Base-by-base conservation (phyloP, 2,797 vertebrate genomes). In the Basileuterus tristriatus region DNA sequence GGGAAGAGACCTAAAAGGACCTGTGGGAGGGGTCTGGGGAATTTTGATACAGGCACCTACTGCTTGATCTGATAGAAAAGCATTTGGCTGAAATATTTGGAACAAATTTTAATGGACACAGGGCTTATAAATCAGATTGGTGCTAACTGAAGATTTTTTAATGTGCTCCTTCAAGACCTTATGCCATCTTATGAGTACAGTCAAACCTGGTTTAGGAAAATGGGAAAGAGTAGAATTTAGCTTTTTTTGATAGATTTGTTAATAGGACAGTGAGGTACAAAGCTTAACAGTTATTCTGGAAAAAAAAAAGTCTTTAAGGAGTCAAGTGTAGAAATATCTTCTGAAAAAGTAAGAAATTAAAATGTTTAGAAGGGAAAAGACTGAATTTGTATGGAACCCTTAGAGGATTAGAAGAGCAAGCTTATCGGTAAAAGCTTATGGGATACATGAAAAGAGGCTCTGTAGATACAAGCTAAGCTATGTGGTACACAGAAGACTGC, bases 301-400 rank as follows among this genome's bases (percentile, higher is more conserved):
- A 91, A 91, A 59, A 19, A 37, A 37, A 24, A 34, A 76, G 41
- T 59, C 44, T 67, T 80, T 87, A 77, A 70, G 44, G 37, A 91
- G 53, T 86, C 22, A 71, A 83, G 26, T 85, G 46, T 60, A 63
- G 87, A 80, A 93, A 43, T 85, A 71, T 43, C 44, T 71, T 92
- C 75, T 78, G 89, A 87, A 71, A 80, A 71, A 83, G 32, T 53
- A 85, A 80, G 89, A 92, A 92, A 93, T 80, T 63, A 94, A 92
- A 71, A 87, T 21, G 37, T 91, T 93, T 93, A 89, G 58, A 76
- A 90, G 15, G 65, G 30, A 67, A 92, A 83, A 77, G 27, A n/a
- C 78, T 90, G 75, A 90, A 84, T 93, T 90, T 70, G 16, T 70
- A 12, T 63, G 63, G 56, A 87, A 68, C 12, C n/a, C 23, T 71